Conservation (phyloP, 2,113 vertebrate genomes). For the Cephalopterus ornatus region DNA sequence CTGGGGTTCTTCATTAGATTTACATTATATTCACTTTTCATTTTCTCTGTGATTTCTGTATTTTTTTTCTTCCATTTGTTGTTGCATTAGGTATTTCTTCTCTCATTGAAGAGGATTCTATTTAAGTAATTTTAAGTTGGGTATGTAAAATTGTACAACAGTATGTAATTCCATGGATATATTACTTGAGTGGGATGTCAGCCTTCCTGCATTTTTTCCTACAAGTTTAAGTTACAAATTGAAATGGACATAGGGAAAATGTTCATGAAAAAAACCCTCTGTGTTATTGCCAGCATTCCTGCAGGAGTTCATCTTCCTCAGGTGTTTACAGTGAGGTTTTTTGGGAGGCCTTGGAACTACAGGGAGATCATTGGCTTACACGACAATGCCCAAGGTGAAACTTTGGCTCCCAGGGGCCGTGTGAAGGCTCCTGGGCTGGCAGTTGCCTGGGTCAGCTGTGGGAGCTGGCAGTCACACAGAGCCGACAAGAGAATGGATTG, state of each 20-base stretch:
- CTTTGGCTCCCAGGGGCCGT: background rate
- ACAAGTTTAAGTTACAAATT: background rate
- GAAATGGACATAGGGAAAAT: background rate
- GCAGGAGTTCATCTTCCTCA: conserved; percentile 7
- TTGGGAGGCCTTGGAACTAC: conserved; percentile 25
- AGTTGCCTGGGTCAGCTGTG: conserved; percentile 43
- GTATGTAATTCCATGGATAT: background rate
- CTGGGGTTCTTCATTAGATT: background rate
- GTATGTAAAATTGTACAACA: background rate
- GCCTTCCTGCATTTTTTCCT: background rate
- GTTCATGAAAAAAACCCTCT: background rate
- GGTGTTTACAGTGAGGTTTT: background rate
- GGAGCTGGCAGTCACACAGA: conserved; percentile 52
- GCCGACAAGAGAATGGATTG: background rate
- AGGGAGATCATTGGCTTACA: background rate
- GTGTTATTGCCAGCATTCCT: conserved; percentile 14
- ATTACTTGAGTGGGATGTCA: background rate
- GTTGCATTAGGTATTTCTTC: background rate
- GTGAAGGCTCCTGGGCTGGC: conserved; percentile 22
- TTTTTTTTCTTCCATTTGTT: background rate
- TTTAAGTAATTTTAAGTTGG: background rate
- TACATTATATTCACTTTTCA: background rate
- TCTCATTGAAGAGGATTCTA: background rate
- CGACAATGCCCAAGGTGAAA: conserved; percentile 28
- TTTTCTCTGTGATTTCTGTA: background rate